Evolutionary conservation across 2,113 vertebrate species (phyloP), one percentile per base, ranked within the genome.

Genomic region (Panthera leo): DNA sequence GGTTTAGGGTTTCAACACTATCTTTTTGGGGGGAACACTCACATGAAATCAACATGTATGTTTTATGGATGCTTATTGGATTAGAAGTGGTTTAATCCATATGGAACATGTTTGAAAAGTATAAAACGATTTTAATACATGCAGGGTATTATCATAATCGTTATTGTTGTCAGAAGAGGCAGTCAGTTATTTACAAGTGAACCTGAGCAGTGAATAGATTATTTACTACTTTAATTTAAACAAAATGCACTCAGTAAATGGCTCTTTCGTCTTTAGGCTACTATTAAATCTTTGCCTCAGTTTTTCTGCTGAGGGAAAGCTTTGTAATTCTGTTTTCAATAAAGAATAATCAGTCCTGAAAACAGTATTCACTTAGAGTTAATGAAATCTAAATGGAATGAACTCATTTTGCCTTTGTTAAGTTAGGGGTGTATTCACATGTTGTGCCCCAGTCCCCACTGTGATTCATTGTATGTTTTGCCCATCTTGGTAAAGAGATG

Each of bases 171-270:
- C 95, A 75, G 87, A 78, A 85, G 42, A 42, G 8, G 25, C 53
- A 67, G 12, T 31, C 42, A 55, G 96, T 97, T 92, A 87, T 88
- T 93, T 73, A 53, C 71, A 91, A 94, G 51, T 76, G 29, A 94
- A 92, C 70, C 31, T 91, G 61, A 96, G n/a, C 27, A 53, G 4
- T 78, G 51, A 92, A 42, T 83, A 65, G 86, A 71, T 90, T 90
- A 76, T 78, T 82, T 39, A n/a, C 12, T 85, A 75, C 61, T 96
- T 97, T 94, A 86, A 94, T 89, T 92, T 88, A 93, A 96, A 94
- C 34, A 91, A 94, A 94, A 89, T 89, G 8, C 6, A 79, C 76
- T 89, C 39, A 9, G 18, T 95, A 92, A 91, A 63, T 95, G 91
- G 91, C 93, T 80, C 85, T 94, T 91, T 88, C 76, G 53, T 85